Percentiles rank a stretch among this genome's conserved stretches.
These are phyloP conservation scores for Lepidurus arcticus DNA, from an alignment of 1,140 invertebrate species.

Conservation along the genomic window DNA sequence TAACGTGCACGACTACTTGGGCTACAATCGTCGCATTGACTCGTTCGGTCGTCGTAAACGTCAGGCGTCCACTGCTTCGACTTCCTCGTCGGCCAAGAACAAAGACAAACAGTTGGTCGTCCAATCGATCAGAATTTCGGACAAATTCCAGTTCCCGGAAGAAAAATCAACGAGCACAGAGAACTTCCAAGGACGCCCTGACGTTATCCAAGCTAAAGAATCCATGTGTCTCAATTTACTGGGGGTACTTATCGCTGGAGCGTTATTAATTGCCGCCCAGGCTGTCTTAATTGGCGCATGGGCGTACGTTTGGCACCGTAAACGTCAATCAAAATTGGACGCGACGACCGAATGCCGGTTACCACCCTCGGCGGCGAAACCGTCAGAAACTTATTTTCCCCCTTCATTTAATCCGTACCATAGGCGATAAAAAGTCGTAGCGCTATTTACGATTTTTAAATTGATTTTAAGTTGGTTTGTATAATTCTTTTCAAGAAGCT, in stretches of 20 bases:
- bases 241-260: conserved; percentile 42
- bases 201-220: conserved; percentile 24
- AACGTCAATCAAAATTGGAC: conserved; percentile 34
- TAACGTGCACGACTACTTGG: conserved; percentile 46
- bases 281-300: conserved; percentile 44
- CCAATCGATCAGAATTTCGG: conserved; percentile 50
- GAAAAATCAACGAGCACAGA: conserved; percentile 34
- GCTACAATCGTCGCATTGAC: conserved; percentile 42
- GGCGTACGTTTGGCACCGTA: conserved; percentile 45
- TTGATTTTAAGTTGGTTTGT: neutral
- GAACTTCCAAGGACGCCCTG: conserved; percentile 27
- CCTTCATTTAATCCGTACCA: neutral
- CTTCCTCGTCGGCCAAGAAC: conserved; percentile 29
- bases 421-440: neutral
- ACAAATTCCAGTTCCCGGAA: conserved; percentile 47
- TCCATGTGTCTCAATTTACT: conserved; percentile 41
- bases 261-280: conserved; percentile 45
- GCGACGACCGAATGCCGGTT: conserved; percentile 35
- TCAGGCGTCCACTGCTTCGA: neutral
- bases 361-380: neutral
- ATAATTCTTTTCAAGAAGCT: neutral
- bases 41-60: conserved; percentile 47
- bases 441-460: neutral
- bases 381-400: neutral
- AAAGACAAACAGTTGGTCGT: conserved; percentile 48